These are phyloP conservation scores for Struthidea cinerea DNA, from an alignment of 2,113 vertebrate species.

Conservation along the genomic window DNA sequence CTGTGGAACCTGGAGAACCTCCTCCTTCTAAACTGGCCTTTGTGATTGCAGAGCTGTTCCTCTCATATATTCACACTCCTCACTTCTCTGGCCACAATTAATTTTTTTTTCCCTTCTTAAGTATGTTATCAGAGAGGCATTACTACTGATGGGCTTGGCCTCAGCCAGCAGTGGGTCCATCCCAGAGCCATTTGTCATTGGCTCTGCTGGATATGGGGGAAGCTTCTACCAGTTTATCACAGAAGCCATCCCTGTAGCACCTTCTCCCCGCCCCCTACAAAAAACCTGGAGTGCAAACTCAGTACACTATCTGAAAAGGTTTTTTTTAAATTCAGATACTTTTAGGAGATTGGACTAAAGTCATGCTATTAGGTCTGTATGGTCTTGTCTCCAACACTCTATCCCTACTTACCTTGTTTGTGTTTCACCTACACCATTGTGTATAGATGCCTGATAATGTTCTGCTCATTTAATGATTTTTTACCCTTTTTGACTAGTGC, in stretches of 20 bases:
- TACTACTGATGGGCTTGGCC: not conserved
- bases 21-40: not conserved
- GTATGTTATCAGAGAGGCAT: not conserved
- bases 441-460: not conserved
- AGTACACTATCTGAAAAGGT: not conserved
- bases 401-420: not conserved
- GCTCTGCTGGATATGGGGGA: not conserved
- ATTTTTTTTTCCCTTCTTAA: not conserved
- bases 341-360: not conserved
- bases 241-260: not conserved
- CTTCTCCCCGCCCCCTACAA: rapidly evolving
- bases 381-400: not conserved
- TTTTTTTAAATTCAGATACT: not conserved
- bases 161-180: not conserved
- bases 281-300: not conserved
- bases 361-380: not conserved
- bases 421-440: not conserved
- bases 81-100: not conserved
- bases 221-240: not conserved
- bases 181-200: not conserved
- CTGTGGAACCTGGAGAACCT: not conserved
- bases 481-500: not conserved
- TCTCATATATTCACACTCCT: not conserved
- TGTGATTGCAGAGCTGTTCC: not conserved
- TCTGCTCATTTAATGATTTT: not conserved